Evolutionary conservation across 1,140 invertebrate genomes (phyloP).

Genomic region (Leptopilina boulardi): DNA sequence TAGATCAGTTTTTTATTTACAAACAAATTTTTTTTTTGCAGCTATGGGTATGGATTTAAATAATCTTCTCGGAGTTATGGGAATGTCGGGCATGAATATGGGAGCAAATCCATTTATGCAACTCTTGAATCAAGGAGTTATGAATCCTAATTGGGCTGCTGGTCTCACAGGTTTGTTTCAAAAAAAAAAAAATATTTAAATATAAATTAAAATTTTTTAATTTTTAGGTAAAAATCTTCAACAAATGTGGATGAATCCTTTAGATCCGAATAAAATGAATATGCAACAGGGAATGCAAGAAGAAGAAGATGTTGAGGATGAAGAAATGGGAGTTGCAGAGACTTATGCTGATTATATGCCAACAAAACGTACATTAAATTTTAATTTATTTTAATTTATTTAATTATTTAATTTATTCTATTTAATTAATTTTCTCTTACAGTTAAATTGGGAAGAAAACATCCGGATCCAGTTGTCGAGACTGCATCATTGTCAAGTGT

Average conservation of each 20-base stretch:
- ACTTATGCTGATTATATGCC: constrained; percentile 99
- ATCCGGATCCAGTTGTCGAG: constrained; percentile 99
- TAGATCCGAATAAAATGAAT: constrained; percentile 70
- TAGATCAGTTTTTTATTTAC: too few species aligned
- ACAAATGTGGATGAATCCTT: constrained; percentile 78
- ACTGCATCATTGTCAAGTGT: constrained; percentile 98
- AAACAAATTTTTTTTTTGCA: constrained; percentile 54
- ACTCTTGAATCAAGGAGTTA: constrained; percentile 71
- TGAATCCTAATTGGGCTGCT: constrained; percentile 68
- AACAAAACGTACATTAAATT: constrained; percentile 85
- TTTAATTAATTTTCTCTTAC: constrained; percentile 43
- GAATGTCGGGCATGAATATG: constrained; percentile 72
- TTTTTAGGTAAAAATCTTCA: constrained; percentile 72
- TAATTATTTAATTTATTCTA: constrained; percentile 41
- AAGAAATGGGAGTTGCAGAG: constrained; percentile 97
- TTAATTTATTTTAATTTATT: constrained; percentile 41
- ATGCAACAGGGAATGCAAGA: constrained; percentile 75
- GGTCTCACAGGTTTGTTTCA: constrained; percentile 66
- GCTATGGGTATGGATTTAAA: constrained; percentile 70
- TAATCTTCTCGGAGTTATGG: constrained; percentile 71
- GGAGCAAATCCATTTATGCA: constrained; percentile 73
- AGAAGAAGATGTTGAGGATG: constrained; percentile 94
- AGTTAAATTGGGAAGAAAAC: constrained; percentile 96
- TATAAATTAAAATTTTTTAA: not conserved
- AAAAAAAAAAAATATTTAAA: not conserved